phyloP scores from a whole-genome alignment of 2,888 invertebrate species.

The Scelioninae gen. 1 region DNA sequence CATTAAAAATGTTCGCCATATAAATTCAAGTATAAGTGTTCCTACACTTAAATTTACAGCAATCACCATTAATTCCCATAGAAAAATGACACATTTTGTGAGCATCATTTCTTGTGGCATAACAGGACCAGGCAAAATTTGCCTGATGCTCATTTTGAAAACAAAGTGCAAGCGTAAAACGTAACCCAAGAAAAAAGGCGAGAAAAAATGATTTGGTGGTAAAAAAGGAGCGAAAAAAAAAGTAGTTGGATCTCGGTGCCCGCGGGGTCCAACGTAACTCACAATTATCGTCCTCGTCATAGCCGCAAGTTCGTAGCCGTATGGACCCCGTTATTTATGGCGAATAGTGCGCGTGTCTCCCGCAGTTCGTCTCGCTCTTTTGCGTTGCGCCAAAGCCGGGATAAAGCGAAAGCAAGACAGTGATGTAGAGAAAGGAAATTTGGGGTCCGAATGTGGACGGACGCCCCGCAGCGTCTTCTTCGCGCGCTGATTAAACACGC shows the following conservation, averaged over 20 bases:
- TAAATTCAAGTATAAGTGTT: too few relatives aligned
- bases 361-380: conserved; percentile 73
- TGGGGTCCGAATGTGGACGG: conserved; percentile 77
- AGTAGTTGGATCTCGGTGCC: conserved; percentile 54
- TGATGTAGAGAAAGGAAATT: conserved; percentile 65
- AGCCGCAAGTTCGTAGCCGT: conserved; percentile 73
- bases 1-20: too few relatives aligned
- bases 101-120: too few relatives aligned
- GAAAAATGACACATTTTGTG: too few relatives aligned
- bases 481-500: conserved; percentile 81
- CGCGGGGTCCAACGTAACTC: conserved; percentile 75
- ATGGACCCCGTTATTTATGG: conserved; percentile 79
- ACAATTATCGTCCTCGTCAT: conserved; percentile 79
- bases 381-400: too few relatives aligned
- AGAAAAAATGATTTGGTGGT: conserved; percentile 49
- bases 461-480: conserved; percentile 80
- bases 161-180: conserved; percentile 54
- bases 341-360: conserved; percentile 69
- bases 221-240: conserved; percentile 47
- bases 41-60: too few relatives aligned
- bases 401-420: too few relatives aligned
- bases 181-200: conserved; percentile 25
- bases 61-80: too few relatives aligned
- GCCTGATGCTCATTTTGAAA: conserved; percentile 56
- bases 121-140: too few relatives aligned